A percentile compares a stretch with the other conserved stretches of the same genome.
These are phyloP conservation scores for Pristionchus exspectatus DNA, from an alignment of 2,888 invertebrate species.

Conservation along the genomic window DNA sequence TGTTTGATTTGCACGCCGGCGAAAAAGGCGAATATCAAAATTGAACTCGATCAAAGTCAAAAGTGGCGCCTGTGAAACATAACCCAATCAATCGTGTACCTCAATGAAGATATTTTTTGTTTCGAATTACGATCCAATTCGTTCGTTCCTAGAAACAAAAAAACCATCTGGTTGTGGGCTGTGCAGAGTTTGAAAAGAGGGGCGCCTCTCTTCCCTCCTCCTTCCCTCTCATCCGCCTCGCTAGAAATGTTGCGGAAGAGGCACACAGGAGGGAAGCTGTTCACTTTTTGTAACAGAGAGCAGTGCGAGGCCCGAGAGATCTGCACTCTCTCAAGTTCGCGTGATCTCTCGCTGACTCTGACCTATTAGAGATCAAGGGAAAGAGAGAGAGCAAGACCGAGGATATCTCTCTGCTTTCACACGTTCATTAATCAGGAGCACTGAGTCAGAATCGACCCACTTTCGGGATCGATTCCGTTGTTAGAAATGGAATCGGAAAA, in stretches of 20 bases:
- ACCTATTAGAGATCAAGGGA: not conserved
- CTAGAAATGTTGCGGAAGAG: slow-evolving; percentile 25
- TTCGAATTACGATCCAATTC: no score
- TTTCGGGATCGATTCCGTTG: no score
- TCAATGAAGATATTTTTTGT: no score
- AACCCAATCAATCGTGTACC: no score
- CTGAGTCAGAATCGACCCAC: slow-evolving; percentile 14
- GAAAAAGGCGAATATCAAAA: no score
- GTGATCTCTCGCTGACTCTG: not conserved
- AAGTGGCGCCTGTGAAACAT: no score
- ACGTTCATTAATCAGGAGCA: slow-evolving; percentile 26
- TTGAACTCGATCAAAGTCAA: no score
- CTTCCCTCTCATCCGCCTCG: not conserved
- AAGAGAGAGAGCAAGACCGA: not conserved
- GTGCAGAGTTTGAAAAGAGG: not conserved
- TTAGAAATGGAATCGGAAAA: no score
- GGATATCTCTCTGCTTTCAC: not conserved
- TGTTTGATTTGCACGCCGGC: no score
- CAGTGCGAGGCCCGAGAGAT: not conserved
- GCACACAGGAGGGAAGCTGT: not conserved
- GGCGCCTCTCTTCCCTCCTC: not conserved
- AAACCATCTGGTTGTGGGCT: slow-evolving; percentile 12
- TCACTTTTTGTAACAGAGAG: slow-evolving; percentile 45
- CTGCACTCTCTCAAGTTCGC: not conserved
- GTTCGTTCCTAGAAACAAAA: no score